These are phyloP conservation scores for Alca torda DNA, from an alignment of 2,797 vertebrate species.

Conservation along the genomic window DNA sequence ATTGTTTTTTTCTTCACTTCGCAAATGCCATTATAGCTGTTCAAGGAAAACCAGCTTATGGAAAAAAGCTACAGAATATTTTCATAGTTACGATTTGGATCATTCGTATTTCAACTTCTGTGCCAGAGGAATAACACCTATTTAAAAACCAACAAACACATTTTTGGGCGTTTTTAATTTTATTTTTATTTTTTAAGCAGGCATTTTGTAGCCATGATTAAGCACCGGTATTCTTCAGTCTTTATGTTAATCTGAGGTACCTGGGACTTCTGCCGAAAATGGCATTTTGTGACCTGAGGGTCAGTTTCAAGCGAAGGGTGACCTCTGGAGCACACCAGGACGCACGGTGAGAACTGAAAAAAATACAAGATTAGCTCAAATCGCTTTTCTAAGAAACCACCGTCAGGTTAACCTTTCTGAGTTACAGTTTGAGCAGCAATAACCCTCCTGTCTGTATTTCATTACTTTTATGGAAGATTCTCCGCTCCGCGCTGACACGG, in stretches of 20 bases:
- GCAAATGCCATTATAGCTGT: background rate
- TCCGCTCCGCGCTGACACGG: background rate
- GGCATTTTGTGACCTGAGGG: background rate
- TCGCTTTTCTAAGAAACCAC: slow-evolving; percentile 23
- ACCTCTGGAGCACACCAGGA: background rate
- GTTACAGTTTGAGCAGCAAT: background rate
- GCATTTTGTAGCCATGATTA: background rate
- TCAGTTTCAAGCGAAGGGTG: background rate
- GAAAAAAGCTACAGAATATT: background rate
- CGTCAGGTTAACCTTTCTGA: background rate
- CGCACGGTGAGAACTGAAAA: background rate
- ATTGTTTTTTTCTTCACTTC: background rate
- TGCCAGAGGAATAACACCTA: background rate
- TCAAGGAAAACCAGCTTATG: background rate
- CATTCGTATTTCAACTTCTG: background rate
- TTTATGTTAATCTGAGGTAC: background rate
- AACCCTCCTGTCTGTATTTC: slow-evolving; percentile 1
- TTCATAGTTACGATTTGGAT: background rate
- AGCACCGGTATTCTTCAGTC: background rate
- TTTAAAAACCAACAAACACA: background rate
- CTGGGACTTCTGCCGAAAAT: slow-evolving; percentile 8
- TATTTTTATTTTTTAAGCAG: background rate
- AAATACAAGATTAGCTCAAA: background rate
- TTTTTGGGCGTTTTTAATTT: background rate
- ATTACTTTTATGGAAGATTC: background rate